Base-by-base conservation (phyloP, 2,113 vertebrate species). In the Cryptotis parvus region DNA sequence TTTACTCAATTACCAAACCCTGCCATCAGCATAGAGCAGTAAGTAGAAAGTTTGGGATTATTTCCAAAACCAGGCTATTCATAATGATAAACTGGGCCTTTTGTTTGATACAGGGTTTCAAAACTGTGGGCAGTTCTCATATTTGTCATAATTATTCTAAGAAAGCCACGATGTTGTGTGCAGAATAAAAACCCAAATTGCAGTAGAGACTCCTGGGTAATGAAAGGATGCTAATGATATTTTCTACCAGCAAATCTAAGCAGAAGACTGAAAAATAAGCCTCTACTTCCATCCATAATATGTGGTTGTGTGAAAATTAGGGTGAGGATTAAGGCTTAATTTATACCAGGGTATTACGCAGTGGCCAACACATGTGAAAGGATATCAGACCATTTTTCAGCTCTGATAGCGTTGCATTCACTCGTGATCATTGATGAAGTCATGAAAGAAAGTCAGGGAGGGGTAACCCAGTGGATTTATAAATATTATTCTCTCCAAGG, bases 281-380 rank as follows among this genome's bases (percentile, higher is more conserved):
- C 3, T 31, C 2, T 1, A n/a, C 1, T 2, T 73, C 20, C 4
- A 0, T n/a, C 74, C 61, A 24, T 5, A 70, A 4, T 11, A 0
- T 33, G 26, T 69, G 16, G 11, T 14, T n/a, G 52, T n/a, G 22
- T 79, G 9, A 68, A 4, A 63, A 31, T 58, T n/a, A 0, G 1
- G 35, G 39, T 33, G 9, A 72, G 20, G 27, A 68, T 7, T 26
- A 6, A 24, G 29, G 20, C 35, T 74, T 55, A 22, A 77, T 49
- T 45, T 39, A 1, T 37, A 24, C 2, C 6, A 45, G 10, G 29
- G 9, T 16, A 15, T 70, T 49, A 27, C 33, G 10, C 0, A 24
- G 49, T 1, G 16, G 33, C 1, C 9, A 4, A 10, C 0, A 0
- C 27, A 0, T 7, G 8, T 33, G 29, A n/a, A 10, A 15, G 33